phyloP scores from a whole-genome alignment of 2,797 vertebrate genomes.

The Sylvia borin region DNA sequence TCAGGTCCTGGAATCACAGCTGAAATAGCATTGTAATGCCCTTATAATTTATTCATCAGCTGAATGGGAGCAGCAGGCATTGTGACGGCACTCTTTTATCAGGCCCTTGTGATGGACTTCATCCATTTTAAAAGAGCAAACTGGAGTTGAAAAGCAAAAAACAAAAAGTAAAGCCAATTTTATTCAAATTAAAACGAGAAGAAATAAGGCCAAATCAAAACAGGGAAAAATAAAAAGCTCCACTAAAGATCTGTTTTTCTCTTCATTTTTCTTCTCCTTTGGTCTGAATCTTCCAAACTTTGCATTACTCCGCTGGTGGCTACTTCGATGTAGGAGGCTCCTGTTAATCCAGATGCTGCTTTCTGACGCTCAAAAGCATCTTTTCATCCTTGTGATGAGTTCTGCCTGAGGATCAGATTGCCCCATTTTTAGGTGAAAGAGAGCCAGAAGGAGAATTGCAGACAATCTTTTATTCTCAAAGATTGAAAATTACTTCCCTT shows the following conservation, averaged over 20 bases:
- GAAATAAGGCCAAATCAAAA: background rate
- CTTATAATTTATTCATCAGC: conserved; percentile 60
- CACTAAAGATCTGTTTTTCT: background rate
- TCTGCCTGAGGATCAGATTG: background rate
- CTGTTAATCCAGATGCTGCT: background rate
- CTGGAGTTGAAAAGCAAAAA: background rate
- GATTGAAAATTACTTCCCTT: background rate
- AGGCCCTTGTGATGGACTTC: conserved; percentile 5
- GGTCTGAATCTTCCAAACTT: background rate
- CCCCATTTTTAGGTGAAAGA: background rate
- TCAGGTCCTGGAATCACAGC: conserved; percentile 39
- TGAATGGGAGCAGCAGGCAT: conserved; percentile 19
- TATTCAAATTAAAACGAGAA: conserved; percentile 7
- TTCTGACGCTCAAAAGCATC: background rate
- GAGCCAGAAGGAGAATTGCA: background rate
- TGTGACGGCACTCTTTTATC: conserved; percentile 3
- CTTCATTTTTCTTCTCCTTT: background rate
- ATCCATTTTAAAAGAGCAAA: conserved; percentile 44
- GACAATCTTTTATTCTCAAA: background rate
- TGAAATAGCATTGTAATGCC: conserved; percentile 37
- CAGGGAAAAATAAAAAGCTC: background rate
- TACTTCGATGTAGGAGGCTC: background rate
- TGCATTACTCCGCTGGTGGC: background rate
- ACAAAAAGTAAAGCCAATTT: background rate
- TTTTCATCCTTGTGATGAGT: background rate